Conservation (phyloP, 1,140 invertebrate genomes). For the Lordiphosa clarofinis region DNA sequence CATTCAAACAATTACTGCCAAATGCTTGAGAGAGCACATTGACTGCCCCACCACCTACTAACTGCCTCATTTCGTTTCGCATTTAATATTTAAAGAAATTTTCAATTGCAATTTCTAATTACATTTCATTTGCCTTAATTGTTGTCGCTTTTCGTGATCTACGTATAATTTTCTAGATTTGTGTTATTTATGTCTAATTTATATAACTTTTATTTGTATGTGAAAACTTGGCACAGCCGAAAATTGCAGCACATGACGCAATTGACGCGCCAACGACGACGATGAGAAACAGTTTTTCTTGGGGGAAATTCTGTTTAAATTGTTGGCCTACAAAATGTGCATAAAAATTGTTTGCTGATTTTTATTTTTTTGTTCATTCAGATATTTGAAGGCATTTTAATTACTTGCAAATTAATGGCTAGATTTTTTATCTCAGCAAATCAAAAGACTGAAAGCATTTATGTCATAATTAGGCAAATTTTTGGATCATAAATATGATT, state of each 20-base stretch:
- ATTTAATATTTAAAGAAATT: too few species aligned
- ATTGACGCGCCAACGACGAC: conserved; percentile 49
- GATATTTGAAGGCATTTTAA: conserved; percentile 67
- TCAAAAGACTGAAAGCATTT: background rate
- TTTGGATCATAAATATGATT: conserved; percentile 50
- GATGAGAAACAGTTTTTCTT: conserved; percentile 7
- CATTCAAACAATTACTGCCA: conserved; percentile 59
- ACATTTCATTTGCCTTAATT: conserved; percentile 64
- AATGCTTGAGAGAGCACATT: conserved; percentile 58
- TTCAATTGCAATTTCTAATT: conserved; percentile 35
- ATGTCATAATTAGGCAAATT: conserved; percentile 50
- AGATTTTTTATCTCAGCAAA: conserved; percentile 26
- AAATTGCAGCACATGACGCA: conserved; percentile 67
- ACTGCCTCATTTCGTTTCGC: too few species aligned
- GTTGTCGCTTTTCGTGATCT: conserved; percentile 11
- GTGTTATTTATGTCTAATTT: conserved; percentile 14
- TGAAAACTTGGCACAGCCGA: conserved; percentile 65
- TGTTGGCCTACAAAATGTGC: conserved; percentile 49
- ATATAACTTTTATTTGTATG: conserved; percentile 71
- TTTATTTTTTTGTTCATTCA: too few species aligned
- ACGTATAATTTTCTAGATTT: too few species aligned
- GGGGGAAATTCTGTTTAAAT: conserved; percentile 10
- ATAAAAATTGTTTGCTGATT: conserved; percentile 31
- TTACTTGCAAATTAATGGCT: conserved; percentile 66
- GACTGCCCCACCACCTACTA: conserved; percentile 14